These are phyloP conservation scores for Meandrina meandrites DNA, from an alignment of 92 coral and sea anemone genomes.

Conservation along the genomic window DNA sequence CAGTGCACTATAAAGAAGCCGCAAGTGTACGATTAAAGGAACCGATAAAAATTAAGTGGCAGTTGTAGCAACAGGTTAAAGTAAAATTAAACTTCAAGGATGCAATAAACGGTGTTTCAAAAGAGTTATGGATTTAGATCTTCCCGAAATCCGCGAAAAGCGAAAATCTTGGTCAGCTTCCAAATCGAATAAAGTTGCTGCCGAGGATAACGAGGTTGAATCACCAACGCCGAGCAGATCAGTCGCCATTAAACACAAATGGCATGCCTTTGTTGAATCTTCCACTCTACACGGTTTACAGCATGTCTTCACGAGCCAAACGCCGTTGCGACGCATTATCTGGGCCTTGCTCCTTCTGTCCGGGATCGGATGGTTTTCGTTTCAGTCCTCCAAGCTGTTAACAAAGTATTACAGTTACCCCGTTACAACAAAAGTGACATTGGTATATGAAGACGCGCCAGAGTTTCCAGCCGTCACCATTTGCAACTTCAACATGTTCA, in stretches of 20 bases:
- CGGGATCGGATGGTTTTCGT: conserved; percentile 37
- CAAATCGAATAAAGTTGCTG: neutral
- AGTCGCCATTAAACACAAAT: neutral
- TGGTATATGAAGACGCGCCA: conserved; percentile 37
- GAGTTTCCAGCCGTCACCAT: conserved; percentile 62
- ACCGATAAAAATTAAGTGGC: neutral
- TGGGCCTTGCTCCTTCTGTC: conserved; percentile 52
- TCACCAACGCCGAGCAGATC: neutral
- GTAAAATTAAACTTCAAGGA: neutral
- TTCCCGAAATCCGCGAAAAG: neutral
- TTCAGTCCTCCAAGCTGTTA: conserved; percentile 26
- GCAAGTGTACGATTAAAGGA: neutral
- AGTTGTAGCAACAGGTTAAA: neutral
- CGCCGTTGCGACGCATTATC: conserved; percentile 29
- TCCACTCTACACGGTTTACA: conserved; percentile 67
- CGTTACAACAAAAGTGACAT: conserved; percentile 52
- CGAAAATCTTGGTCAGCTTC: neutral
- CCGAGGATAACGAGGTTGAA: neutral
- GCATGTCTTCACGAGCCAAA: conserved; percentile 47
- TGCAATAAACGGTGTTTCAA: neutral
- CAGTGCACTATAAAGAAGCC: neutral
- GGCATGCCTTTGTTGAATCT: conserved; percentile 43
- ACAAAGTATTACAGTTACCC: conserved; percentile 45
- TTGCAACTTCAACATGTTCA: conserved; percentile 59
- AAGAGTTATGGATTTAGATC: neutral